phyloP scores from a whole-genome alignment of 2,888 invertebrate species.

The Stenchaetothrips biformis region DNA sequence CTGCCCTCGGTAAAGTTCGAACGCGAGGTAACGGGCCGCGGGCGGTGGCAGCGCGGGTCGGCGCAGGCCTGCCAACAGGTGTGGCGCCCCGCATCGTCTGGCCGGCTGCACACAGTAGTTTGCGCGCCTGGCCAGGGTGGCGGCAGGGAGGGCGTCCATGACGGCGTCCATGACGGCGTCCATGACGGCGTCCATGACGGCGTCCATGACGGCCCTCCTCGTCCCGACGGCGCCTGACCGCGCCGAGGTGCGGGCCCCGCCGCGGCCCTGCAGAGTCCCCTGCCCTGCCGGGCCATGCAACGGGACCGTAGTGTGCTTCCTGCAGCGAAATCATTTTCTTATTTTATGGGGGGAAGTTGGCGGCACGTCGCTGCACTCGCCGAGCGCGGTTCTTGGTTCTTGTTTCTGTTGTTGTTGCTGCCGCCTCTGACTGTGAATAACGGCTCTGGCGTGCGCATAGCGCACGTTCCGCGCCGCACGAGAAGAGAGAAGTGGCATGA shows the following conservation, averaged over 20 bases:
- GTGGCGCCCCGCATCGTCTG: background rate
- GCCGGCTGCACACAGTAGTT: background rate
- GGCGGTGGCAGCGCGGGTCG: background rate
- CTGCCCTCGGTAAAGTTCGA: no score
- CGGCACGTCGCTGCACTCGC: background rate
- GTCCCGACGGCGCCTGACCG: no score
- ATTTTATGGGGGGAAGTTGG: background rate
- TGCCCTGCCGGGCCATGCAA: no score
- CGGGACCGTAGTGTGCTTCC: no score
- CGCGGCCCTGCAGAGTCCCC: no score
- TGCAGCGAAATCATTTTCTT: no score
- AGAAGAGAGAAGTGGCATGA: background rate
- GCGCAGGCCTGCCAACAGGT: background rate
- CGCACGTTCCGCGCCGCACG: background rate
- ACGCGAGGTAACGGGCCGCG: background rate
- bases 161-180: no score
- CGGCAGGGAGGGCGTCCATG: no score
- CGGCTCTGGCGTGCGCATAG: background rate
- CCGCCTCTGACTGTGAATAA: background rate
- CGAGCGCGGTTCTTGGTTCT: background rate
- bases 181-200: no score
- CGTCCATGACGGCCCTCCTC: no score
- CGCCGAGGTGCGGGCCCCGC: no score
- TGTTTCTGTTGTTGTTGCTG: background rate
- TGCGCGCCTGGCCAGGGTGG: background rate